Conservation (phyloP, 2,797 vertebrate species). For the Amblyopsis hoosieri region DNA sequence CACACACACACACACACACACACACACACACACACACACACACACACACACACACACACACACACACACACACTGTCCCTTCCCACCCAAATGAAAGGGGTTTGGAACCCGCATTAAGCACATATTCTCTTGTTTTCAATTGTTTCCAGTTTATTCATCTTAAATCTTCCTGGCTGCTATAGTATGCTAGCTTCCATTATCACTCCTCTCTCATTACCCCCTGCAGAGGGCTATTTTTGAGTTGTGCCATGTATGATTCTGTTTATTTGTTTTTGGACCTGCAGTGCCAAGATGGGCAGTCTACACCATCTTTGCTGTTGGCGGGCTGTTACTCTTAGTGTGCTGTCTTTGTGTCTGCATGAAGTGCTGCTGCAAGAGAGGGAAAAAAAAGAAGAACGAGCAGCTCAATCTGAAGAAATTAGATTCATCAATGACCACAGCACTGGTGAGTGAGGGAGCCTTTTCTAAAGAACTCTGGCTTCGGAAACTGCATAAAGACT, state of each 20-base stretch:
- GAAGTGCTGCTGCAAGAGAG: constrained; percentile 70
- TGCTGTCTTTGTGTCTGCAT: constrained; percentile 76
- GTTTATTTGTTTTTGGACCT: background rate
- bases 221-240: background rate
- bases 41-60: too few species aligned
- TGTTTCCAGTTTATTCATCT: too few species aligned
- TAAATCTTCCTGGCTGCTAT: too few species aligned
- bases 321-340: constrained; percentile 69
- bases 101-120: too few species aligned
- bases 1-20: too few species aligned
- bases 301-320: constrained; percentile 57
- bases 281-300: constrained; percentile 87
- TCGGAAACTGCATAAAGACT: background rate
- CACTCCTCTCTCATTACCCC: too few species aligned
- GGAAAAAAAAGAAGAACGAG: constrained; percentile 72
- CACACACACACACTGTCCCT: too few species aligned
- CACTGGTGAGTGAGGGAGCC: constrained; percentile 71
- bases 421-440: constrained; percentile 59
- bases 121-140: too few species aligned
- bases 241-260: constrained; percentile 6
- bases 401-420: constrained; percentile 66
- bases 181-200: too few species aligned
- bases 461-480: background rate
- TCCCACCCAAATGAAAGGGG: too few species aligned
- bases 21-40: too few species aligned